These are phyloP conservation scores for Oscheius sp. DNA, from an alignment of 2,888 invertebrate species.

Conservation along the genomic window DNA sequence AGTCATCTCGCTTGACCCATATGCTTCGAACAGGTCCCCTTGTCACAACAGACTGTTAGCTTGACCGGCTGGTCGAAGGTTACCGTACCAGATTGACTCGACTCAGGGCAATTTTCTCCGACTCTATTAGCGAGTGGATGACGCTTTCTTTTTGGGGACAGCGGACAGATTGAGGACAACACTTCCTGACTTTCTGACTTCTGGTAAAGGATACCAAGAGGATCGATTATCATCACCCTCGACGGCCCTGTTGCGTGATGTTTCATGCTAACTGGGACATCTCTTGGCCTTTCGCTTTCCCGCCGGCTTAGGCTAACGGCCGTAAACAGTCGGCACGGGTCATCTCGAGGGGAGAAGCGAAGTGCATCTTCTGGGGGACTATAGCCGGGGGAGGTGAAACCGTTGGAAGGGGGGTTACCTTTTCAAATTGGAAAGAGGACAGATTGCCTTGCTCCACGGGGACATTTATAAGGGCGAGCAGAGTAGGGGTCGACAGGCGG, in stretches of 20 bases:
- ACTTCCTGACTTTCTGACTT: too few relatives aligned
- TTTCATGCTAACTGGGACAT: slow-evolving; percentile 31
- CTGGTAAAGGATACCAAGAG: neutral
- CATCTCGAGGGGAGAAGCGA: neutral
- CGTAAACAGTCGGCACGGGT: slow-evolving; percentile 22
- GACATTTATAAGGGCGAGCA: too few relatives aligned
- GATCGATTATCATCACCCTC: neutral
- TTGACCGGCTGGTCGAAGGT: neutral
- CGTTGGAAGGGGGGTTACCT: too few relatives aligned
- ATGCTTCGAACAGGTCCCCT: slow-evolving; percentile 4
- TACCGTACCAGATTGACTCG: neutral
- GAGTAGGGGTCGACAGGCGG: too few relatives aligned
- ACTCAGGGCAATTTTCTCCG: slow-evolving; percentile 19
- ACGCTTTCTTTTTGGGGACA: slow-evolving; percentile 29
- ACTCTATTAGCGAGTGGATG: neutral
- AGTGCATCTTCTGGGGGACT: too few relatives aligned
- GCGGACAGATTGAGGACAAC: slow-evolving; percentile 35
- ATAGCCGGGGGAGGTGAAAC: too few relatives aligned
- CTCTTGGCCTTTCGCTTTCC: slow-evolving; percentile 29
- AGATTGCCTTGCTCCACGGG: too few relatives aligned
- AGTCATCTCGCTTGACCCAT: slow-evolving; percentile 30
- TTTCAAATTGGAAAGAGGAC: too few relatives aligned
- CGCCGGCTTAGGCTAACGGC: slow-evolving; percentile 25
- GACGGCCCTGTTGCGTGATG: slow-evolving; percentile 24
- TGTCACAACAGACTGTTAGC: neutral